Base-by-base conservation (phyloP, 1,140 invertebrate species). In the Dryas iulia region DNA sequence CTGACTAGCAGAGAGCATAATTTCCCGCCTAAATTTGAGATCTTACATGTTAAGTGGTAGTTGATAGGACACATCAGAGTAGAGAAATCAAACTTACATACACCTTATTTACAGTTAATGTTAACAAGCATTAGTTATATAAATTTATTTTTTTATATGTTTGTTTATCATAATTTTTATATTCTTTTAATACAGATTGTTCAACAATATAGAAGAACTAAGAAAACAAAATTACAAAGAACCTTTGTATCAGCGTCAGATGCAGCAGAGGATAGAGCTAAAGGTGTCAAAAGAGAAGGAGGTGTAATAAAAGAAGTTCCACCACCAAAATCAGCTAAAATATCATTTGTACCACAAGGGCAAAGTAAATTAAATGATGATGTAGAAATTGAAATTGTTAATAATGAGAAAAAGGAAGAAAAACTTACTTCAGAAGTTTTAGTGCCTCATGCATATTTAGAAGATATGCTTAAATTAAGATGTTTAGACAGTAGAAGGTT, bases 161-260 rank as follows among this genome's bases (percentile, higher is more conserved):
- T 31, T 31, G 5, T 11, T 6, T 56, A 10, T 2, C 62, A 26
- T 54, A 6, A 56, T 31, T 25, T 47, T 35, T 14, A 58, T 65
- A 60, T 68, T 61, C 60, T 66, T 26, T 39, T 39, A 5, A 66
- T 68, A 73, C 58, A 92, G 91, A 85, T 94, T n/a, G 93, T 93
- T 0, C 89, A 92, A 71, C 77, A 92, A 12, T 94, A 94, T 65
- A 86, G 94, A 65, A 89, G 93, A 58, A 85, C 88, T 24, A 93
- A 93, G 74, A 93, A 93, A 77, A 91, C 77, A 28, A 95, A 93
- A 86, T 83, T 94, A 10, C 93, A 94, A 89, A 81, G 94, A 58
- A 95, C 94, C 24, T 95, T 95, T 90, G 94, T 95, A 0, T 93
- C 93, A 25, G 94, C 94, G 3, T 94, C 94, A 12, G 92, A 93